Evolutionary conservation across 2,113 vertebrate species (phyloP).

Genomic region (Sciurus niger): DNA sequence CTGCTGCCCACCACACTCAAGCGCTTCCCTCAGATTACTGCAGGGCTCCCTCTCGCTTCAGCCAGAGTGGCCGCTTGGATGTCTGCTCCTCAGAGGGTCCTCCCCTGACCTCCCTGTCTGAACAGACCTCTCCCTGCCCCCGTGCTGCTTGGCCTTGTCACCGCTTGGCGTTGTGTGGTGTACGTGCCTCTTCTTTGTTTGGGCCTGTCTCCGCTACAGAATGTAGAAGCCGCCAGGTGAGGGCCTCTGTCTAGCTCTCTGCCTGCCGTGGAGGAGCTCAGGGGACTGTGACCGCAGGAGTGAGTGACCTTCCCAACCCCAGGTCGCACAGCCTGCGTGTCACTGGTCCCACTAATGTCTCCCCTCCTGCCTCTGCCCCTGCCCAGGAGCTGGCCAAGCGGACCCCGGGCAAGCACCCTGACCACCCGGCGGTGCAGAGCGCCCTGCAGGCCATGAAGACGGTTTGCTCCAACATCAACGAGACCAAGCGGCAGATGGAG

Average conservation of each 20-base stretch:
- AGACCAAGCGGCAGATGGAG: slow-evolving; percentile 99
- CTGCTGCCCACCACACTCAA: background rate
- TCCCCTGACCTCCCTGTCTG: background rate
- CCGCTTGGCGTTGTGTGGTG: too few species aligned
- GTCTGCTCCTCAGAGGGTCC: background rate
- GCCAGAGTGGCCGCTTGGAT: background rate
- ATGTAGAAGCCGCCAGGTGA: too few species aligned
- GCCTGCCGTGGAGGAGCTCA: background rate
- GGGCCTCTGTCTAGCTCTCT: background rate
- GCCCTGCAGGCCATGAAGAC: slow-evolving; percentile 99
- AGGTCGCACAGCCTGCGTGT: background rate
- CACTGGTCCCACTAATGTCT: background rate
- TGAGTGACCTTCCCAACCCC: background rate
- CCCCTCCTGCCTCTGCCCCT: background rate
- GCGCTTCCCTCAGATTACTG: background rate
- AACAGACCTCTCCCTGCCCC: background rate
- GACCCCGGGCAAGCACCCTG: slow-evolving; percentile 96
- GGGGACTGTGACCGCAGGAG: too few species aligned
- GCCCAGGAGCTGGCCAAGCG: slow-evolving; percentile 96
- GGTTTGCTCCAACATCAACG: slow-evolving; percentile 98
- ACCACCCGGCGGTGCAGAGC: slow-evolving; percentile 95
- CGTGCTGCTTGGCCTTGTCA: background rate
- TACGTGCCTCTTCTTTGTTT: background rate
- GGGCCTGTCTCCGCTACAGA: background rate
- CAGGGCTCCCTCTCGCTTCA: background rate